Conservation (phyloP, 2,113 vertebrate species). For the Platycercus adscitus region DNA sequence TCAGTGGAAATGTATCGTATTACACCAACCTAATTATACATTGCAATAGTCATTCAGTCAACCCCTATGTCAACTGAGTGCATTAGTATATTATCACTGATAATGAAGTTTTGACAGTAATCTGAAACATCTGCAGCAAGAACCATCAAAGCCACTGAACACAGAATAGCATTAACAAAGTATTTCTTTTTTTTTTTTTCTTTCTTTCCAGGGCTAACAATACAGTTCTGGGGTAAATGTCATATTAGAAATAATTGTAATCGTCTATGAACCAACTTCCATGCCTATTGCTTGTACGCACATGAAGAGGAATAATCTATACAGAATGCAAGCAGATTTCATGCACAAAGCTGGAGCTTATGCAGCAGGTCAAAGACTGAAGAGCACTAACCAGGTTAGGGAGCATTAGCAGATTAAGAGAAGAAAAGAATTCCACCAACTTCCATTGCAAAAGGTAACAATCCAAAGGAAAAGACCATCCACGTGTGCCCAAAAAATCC, state of each 20-base stretch:
- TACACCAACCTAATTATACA: constrained; percentile 57
- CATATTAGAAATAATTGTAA: constrained; percentile 8
- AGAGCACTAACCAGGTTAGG: background rate
- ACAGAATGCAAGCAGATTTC: background rate
- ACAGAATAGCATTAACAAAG: constrained; percentile 21
- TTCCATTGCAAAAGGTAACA: background rate
- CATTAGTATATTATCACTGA: constrained; percentile 66
- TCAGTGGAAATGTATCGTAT: constrained; percentile 47
- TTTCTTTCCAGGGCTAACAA: constrained; percentile 27
- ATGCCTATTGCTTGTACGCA: background rate
- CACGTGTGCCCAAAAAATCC: background rate
- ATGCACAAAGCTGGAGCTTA: background rate
- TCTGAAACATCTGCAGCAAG: constrained; percentile 70
- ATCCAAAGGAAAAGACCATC: background rate
- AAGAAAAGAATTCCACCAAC: background rate
- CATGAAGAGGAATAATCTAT: background rate
- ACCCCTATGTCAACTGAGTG: constrained; percentile 39
- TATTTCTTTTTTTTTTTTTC: background rate
- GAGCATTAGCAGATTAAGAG: background rate
- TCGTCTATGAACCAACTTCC: background rate
- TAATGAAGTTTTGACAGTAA: constrained; percentile 70
- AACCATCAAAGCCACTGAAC: constrained; percentile 28
- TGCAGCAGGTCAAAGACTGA: background rate
- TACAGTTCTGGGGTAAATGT: constrained; percentile 20
- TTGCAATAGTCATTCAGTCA: constrained; percentile 61